phyloP scores from a whole-genome alignment of 2,797 vertebrate species.

The Loris lydekkerianus region DNA sequence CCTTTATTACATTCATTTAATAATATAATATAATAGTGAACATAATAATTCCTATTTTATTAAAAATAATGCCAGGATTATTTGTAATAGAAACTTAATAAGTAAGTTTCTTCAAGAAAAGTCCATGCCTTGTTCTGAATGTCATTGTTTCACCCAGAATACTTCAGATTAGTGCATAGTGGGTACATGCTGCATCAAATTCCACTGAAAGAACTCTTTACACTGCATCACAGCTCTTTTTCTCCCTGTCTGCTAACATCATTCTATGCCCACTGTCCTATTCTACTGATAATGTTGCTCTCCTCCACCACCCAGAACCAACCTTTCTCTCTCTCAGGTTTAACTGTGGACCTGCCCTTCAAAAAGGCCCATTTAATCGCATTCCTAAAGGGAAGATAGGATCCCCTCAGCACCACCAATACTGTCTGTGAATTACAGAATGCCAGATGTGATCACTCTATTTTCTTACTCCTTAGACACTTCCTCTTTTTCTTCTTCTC shows the following conservation, averaged over 20 bases:
- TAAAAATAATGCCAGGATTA: background rate
- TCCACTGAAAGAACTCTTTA: background rate
- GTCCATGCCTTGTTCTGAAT: background rate
- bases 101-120: conserved; percentile 5
- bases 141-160: background rate
- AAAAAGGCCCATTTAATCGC: background rate
- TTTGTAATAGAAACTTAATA: conserved; percentile 37
- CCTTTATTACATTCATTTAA: background rate
- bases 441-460: background rate
- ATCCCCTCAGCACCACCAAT: background rate
- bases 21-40: background rate
- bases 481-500: background rate
- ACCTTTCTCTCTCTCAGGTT: background rate
- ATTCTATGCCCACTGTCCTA: background rate
- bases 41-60: background rate
- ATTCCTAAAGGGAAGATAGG: background rate
- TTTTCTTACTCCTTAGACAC: background rate
- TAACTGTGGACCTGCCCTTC: background rate
- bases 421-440: background rate
- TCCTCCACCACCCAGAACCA: background rate
- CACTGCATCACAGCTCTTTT: background rate
- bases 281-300: background rate
- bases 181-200: background rate
- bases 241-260: background rate
- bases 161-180: background rate